Conservation (phyloP, 2,888 invertebrate species). For the Periphyllus acericola region DNA sequence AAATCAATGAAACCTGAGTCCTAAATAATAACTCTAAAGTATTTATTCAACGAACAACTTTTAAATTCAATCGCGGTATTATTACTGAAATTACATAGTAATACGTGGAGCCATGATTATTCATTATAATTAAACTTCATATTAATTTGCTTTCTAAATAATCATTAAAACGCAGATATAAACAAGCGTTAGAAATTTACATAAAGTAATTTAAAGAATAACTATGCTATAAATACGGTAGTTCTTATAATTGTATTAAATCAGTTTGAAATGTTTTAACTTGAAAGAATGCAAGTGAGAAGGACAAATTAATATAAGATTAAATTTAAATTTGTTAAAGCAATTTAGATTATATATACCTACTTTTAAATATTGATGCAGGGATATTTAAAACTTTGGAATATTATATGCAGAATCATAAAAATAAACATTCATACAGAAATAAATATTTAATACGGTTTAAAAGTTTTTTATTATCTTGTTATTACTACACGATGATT, state of each 20-base stretch:
- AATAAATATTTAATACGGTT: not conserved
- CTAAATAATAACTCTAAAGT: too few relatives aligned
- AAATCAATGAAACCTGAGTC: too few relatives aligned
- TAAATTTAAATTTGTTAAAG: not conserved
- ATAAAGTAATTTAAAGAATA: not conserved
- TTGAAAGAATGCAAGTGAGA: not conserved
- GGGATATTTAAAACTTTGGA: too few relatives aligned
- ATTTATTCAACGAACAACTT: too few relatives aligned
- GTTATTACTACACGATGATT: not conserved
- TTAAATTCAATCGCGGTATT: too few relatives aligned
- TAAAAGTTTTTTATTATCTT: not conserved
- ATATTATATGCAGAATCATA: too few relatives aligned
- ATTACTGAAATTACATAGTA: too few relatives aligned
- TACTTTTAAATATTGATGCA: not conserved
- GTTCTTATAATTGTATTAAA: not conserved
- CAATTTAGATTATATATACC: not conserved
- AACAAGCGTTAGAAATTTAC: not conserved
- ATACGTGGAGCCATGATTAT: not conserved
- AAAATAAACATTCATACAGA: too few relatives aligned
- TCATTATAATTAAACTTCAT: not conserved
- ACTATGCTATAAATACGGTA: not conserved
- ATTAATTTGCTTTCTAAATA: conserved; percentile 30
- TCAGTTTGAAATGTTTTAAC: not conserved
- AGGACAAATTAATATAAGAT: not conserved
- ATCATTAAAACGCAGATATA: not conserved